These are phyloP conservation scores for Bufotes viridis DNA, from an alignment of 2,797 vertebrate species.

Conservation along the genomic window DNA sequence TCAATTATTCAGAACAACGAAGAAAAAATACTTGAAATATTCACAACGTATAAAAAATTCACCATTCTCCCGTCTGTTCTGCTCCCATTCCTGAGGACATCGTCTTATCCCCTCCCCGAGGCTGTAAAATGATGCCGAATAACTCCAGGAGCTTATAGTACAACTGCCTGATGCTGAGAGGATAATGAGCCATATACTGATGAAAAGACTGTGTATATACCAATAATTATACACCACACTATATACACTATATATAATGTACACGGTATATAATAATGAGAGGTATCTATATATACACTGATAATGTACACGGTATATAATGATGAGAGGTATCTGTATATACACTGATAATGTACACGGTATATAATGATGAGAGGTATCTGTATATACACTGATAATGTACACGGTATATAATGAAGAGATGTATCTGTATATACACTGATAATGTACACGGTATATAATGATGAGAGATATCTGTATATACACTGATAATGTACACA, in stretches of 20 bases:
- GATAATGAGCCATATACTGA: neutral
- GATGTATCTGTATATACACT: too few relatives aligned
- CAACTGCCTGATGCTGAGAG: neutral
- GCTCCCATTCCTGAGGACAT: constrained; percentile 23
- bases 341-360: too few relatives aligned
- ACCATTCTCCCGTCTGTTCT: constrained; percentile 34
- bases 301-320: too few relatives aligned
- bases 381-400: too few relatives aligned
- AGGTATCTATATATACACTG: too few relatives aligned
- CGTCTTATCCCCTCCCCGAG: constrained; percentile 4
- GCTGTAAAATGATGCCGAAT: constrained; percentile 30
- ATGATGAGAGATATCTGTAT: too few relatives aligned
- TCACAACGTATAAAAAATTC: constrained; percentile 56
- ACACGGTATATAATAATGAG: neutral
- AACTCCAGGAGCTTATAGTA: constrained; percentile 25
- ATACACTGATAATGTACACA: too few relatives aligned
- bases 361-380: too few relatives aligned
- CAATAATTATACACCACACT: neutral
- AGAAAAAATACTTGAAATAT: constrained; percentile 52
- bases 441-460: too few relatives aligned
- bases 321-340: too few relatives aligned
- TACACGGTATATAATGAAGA: too few relatives aligned
- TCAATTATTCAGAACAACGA: constrained; percentile 50
- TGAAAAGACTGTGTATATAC: neutral
- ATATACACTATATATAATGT: neutral